A percentile compares a stretch with the other conserved stretches of the same genome.
Conservation (phyloP, 2,113 vertebrate species). For the Alectura lathami region DNA sequence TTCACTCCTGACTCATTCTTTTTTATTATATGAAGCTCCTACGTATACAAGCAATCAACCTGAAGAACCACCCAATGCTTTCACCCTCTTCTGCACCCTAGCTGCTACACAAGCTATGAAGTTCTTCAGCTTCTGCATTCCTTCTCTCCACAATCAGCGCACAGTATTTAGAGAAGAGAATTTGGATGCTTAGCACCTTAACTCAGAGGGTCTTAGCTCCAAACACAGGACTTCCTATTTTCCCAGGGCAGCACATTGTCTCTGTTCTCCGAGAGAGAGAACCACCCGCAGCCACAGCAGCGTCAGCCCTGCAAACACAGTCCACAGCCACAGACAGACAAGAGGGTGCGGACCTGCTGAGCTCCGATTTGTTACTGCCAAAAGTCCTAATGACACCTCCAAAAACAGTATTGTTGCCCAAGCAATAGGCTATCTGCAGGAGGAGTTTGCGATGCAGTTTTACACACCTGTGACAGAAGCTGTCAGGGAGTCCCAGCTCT, state of each 20-base stretch:
- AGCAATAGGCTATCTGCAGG: background rate
- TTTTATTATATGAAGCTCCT: background rate
- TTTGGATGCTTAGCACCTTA: too few species aligned
- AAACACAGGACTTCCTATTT: background rate
- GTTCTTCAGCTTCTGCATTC: background rate
- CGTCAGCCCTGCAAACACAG: background rate
- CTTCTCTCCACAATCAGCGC: background rate
- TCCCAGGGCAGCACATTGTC: background rate
- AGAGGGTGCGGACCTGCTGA: background rate
- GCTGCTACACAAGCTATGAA: background rate
- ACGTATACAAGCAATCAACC: constrained; percentile 21
- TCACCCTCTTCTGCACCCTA: background rate
- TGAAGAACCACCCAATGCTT: constrained; percentile 33
- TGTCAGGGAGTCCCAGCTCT: background rate
- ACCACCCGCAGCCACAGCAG: background rate
- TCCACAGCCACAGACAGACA: too few species aligned
- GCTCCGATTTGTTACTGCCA: background rate
- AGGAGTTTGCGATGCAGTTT: background rate
- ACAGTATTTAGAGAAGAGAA: background rate
- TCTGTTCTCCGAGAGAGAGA: background rate
- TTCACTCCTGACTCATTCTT: constrained; percentile 3
- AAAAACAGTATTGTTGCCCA: background rate
- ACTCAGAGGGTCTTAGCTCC: background rate
- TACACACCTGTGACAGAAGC: background rate
- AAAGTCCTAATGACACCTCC: background rate